Conservation (phyloP, 2,888 invertebrate species). For the Magallana nippona region DNA sequence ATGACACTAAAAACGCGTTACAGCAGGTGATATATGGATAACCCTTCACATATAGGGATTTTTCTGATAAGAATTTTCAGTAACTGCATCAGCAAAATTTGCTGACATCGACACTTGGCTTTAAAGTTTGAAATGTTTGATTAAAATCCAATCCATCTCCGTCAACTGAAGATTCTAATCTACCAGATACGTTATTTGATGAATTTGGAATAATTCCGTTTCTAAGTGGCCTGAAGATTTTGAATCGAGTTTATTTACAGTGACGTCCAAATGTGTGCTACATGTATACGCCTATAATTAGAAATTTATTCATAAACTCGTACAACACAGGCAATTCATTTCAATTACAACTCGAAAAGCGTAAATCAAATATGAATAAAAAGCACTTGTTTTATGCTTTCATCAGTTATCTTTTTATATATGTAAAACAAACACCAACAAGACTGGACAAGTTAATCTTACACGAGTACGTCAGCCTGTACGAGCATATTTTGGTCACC, state of each 20-base stretch:
- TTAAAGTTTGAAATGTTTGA: background rate
- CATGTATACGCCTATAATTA: no score
- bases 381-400: no score
- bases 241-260: background rate
- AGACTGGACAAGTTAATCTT: background rate
- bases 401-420: no score
- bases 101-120: background rate
- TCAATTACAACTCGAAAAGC: no score
- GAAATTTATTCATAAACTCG: no score
- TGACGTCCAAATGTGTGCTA: background rate
- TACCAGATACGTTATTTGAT: background rate
- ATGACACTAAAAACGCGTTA: no score
- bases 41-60: no score
- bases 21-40: no score
- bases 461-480: background rate
- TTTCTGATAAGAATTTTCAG: background rate
- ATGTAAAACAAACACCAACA: background rate
- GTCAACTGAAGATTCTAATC: background rate
- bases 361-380: no score
- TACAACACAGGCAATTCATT: no score
- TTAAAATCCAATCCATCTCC: background rate
- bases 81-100: background rate
- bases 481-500: background rate
- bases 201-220: conserved; percentile 22
- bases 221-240: background rate